Evolutionary conservation across 2,888 invertebrate species (phyloP), one percentile per base, ranked within the genome.

Genomic region (Pristionchus japonicus): DNA sequence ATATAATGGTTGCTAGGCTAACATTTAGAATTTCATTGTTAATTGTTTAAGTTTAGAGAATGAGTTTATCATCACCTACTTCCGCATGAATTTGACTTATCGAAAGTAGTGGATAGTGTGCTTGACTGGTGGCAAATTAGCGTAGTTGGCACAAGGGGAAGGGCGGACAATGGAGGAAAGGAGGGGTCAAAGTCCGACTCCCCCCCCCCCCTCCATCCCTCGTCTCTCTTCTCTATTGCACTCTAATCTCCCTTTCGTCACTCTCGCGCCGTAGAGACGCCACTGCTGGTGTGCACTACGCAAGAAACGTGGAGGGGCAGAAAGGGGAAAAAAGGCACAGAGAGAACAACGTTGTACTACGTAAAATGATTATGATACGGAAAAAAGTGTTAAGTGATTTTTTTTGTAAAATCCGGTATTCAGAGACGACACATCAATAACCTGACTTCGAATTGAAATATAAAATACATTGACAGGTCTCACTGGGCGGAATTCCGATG

Each of bases 401-500:
- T 43, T 43, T 43, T 43, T 43, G n/a, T 43, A 43, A 43, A 43
- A 43, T 11, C 11, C 43, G 43, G 11, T n/a, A n/a, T n/a, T n/a
- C n/a, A n/a, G n/a, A n/a, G n/a, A n/a, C n/a, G n/a, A n/a, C n/a
- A n/a, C n/a, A n/a, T n/a, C n/a, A n/a, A n/a, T n/a, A n/a, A n/a
- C n/a, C n/a, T n/a, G n/a, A n/a, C n/a, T n/a, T n/a, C n/a, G n/a
- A n/a, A n/a, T n/a, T n/a, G n/a, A n/a, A n/a, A n/a, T n/a, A n/a
- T n/a, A n/a, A n/a, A n/a, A n/a, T n/a, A n/a, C n/a, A n/a, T n/a
- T n/a, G 89, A 31, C 90, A 91, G 86, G 90, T 93, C 6, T 88
- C 90, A 0, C 85, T 92, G 47, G 92, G 92, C 20, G 92, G 92
- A 11, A 97, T 99, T 90, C 99, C 99, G 0, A 95, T 99, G 85